Conservation (phyloP, 2,797 vertebrate species). For the Linurgus olivaceus region DNA sequence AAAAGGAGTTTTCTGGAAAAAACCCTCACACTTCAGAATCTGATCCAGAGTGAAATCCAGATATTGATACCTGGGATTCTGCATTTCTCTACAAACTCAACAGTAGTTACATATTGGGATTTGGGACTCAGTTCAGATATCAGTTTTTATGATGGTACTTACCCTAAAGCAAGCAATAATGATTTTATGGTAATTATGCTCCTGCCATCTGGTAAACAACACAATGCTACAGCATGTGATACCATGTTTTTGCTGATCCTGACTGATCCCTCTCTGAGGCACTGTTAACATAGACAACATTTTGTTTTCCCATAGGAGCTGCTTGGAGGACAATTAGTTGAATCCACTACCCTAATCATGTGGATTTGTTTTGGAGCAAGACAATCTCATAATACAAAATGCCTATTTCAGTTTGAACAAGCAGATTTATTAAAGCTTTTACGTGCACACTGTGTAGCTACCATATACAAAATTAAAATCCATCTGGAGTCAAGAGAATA, state of each 20-base stretch:
- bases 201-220: constrained; percentile 15
- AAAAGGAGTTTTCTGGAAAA: background rate
- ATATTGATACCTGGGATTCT: background rate
- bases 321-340: constrained; percentile 65
- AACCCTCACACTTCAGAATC: background rate
- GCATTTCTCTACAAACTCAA: background rate
- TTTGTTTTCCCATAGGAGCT: constrained; percentile 54
- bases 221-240: background rate
- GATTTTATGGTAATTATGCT: constrained; percentile 48
- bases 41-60: background rate
- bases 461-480: constrained; percentile 59
- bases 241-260: background rate
- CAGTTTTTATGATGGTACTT: background rate
- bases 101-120: background rate
- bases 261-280: constrained; percentile 43
- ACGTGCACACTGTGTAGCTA: constrained; percentile 7
- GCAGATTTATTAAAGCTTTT: constrained; percentile 66
- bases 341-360: constrained; percentile 58
- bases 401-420: constrained; percentile 61
- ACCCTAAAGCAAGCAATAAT: constrained; percentile 18
- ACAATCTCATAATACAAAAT: constrained; percentile 57
- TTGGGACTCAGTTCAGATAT: background rate
- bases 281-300: constrained; percentile 22
- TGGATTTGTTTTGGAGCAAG: constrained; percentile 61
- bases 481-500: constrained; percentile 56